Evolutionary conservation across 2,797 vertebrate species (phyloP), one percentile per base, ranked within the genome.

Genomic region (Emys orbicularis): DNA sequence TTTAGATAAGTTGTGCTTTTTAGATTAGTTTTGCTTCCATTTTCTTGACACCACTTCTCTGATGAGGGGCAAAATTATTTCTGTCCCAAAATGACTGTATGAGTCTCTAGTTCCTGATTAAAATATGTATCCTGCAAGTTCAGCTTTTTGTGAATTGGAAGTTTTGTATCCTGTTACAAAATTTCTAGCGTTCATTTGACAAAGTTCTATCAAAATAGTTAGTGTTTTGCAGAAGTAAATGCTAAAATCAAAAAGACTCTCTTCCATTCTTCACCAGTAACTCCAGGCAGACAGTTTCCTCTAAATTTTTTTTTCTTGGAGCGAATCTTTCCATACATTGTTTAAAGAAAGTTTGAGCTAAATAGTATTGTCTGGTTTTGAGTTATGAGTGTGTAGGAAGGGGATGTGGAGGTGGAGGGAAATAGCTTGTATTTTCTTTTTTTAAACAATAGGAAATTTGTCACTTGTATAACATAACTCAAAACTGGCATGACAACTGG

Each of bases 1-100:
- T 72, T 41, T 72, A 72, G 68, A 72, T 41, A 41, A 41, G 10
- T 23, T 41, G 68, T 41, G 68, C 21, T 23, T 72, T 68, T 61
- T 96, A 81, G 49, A 81, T 61, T 52, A 95, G 76, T 84, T 96
- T 92, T 41, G n/a, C 88, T 96, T 96, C 95, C 59, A 56, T 94
- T 95, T 94, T 94, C 76, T 88, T 94, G 76, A 81, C 2, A 4
- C 7, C 9, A 41, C 74, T 89, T 94, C 44, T 81, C 18, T 83
- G 34, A 65, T 90, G 23, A 1, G 18, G 87, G 79, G 25, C 37
- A 84, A 50, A 12, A 59, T 41, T 81, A 5, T 31, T 93, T 91
- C 56, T 91, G 5, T 82, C 13, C 81, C 29, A 86, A 88, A 68
- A 76, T 81, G 68, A 79, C 79, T 86, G 3, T 86, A n/a, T n/a